Percentiles rank a stretch among this genome's conserved stretches.
phyloP scores from a whole-genome alignment of 2,888 invertebrate species.

The Myathropa florea region DNA sequence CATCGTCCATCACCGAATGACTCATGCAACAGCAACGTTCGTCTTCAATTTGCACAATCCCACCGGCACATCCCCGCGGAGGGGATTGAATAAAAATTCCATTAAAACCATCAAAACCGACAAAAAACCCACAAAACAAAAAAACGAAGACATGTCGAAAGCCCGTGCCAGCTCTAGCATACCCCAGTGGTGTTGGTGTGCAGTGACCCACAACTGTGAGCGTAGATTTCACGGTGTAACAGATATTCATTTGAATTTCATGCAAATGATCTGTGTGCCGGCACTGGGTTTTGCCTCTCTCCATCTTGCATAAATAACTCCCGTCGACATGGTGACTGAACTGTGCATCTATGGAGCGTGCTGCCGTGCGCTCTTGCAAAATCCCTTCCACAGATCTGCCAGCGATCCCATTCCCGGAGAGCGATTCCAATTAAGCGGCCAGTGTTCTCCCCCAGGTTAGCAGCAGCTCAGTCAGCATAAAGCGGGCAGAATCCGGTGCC shows the following conservation, averaged over 20 bases:
- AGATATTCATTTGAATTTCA: conserved; percentile 64
- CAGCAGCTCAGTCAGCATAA: neutral
- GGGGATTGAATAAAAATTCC: neutral
- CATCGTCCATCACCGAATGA: neutral
- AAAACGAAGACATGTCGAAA: conserved; percentile 17
- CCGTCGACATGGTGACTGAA: conserved; percentile 31
- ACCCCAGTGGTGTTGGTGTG: conserved; percentile 8
- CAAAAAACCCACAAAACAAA: conserved; percentile 1
- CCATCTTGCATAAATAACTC: conserved; percentile 35
- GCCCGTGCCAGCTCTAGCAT: neutral
- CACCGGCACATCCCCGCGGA: neutral
- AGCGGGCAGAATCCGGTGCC: neutral
- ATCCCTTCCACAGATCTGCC: neutral
- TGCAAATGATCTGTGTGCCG: conserved; percentile 58
- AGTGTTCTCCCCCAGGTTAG: neutral
- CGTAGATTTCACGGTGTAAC: conserved; percentile 55
- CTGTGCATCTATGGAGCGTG: neutral
- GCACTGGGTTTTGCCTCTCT: conserved; percentile 10
- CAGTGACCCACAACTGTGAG: conserved; percentile 62
- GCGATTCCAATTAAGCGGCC: conserved; percentile 35
- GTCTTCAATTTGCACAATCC: neutral
- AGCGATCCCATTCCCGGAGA: conserved; percentile 4
- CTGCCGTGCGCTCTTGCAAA: neutral
- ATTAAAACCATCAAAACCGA: neutral
- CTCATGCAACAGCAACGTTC: neutral